These are phyloP conservation scores for Scyliorhinus canicula DNA, from an alignment of 2,797 vertebrate genomes.

Conservation along the genomic window DNA sequence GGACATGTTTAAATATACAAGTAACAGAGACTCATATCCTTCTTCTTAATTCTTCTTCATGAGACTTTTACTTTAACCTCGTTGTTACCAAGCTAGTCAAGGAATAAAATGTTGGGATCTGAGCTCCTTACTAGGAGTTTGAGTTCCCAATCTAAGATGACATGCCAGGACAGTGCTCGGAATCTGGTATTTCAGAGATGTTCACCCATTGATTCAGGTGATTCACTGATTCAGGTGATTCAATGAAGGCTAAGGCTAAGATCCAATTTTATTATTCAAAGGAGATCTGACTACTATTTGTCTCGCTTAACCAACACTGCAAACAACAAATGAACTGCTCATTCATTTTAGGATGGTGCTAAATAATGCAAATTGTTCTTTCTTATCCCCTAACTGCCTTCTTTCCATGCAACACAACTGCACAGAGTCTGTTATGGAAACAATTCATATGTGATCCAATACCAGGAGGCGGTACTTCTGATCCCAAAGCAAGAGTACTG, in stretches of 20 bases:
- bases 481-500: neutral
- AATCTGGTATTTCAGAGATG: neutral
- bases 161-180: neutral
- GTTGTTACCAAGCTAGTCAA: neutral
- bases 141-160: neutral
- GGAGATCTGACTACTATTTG: neutral
- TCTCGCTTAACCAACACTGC: neutral
- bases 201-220: no score
- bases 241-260: neutral
- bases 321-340: neutral
- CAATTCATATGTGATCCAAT: neutral
- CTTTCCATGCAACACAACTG: neutral
- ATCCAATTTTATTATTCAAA: neutral
- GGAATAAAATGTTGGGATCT: neutral
- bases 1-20: neutral
- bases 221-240: no score
- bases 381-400: neutral
- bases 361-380: neutral
- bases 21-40: neutral
- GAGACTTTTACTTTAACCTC: neutral
- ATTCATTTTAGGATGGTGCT: neutral
- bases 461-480: neutral
- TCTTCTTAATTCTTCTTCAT: neutral
- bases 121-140: no score
- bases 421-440: neutral